Evolutionary conservation across 2,113 vertebrate genomes (phyloP).

Genomic region (Hypomesus transpacificus): DNA sequence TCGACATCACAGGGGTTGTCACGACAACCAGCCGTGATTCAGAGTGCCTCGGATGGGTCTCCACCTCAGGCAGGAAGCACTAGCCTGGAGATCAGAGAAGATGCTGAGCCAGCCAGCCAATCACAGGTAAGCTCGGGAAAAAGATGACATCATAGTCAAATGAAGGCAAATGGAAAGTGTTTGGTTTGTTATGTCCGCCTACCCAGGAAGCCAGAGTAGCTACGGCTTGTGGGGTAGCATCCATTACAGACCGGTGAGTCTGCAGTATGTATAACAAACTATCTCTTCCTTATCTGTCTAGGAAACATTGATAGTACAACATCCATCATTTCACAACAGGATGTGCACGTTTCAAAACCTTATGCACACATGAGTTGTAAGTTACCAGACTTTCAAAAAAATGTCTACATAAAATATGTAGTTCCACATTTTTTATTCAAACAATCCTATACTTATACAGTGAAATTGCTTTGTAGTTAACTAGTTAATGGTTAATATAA

Average conservation of each 20-base stretch:
- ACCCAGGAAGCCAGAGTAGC: conserved; percentile 1
- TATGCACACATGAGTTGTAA: background rate
- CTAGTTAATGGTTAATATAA: too few relatives aligned
- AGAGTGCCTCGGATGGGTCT: conserved; percentile 79
- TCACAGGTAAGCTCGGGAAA: conserved; percentile 66
- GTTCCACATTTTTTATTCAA: too few relatives aligned
- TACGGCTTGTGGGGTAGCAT: background rate
- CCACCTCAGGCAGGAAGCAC: conserved; percentile 82
- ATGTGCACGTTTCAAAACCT: background rate
- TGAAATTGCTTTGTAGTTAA: too few relatives aligned
- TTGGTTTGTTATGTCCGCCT: conserved; percentile 65
- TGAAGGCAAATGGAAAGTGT: conserved; percentile 69
- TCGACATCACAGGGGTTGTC: conserved; percentile 85
- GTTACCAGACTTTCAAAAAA: background rate
- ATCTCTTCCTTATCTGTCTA: background rate
- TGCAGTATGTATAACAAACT: background rate
- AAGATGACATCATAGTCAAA: conserved; percentile 92
- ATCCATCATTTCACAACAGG: background rate
- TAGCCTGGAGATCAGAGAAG: conserved; percentile 82
- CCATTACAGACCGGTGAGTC: background rate
- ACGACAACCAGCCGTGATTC: conserved; percentile 87
- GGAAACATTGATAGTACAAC: background rate
- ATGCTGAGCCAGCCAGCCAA: conserved; percentile 83
- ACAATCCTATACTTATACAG: too few relatives aligned
- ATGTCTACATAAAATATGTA: too few relatives aligned